Conservation (phyloP, 2,113 vertebrate genomes). For the Percopsis transmontana region DNA sequence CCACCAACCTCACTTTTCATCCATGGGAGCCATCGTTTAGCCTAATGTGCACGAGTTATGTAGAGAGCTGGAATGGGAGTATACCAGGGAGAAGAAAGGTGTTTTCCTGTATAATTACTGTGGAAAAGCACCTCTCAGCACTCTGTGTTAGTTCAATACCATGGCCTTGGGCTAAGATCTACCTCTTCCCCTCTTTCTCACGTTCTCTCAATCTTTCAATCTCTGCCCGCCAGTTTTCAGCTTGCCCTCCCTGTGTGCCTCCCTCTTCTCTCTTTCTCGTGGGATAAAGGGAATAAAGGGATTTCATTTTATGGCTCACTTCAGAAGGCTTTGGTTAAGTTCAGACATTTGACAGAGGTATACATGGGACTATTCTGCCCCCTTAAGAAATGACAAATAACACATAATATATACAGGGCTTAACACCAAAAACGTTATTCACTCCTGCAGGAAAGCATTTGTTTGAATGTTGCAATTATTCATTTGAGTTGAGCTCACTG, state of each 20-base stretch:
- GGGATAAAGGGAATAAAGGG: conserved; percentile 45
- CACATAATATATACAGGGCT: conserved; percentile 12
- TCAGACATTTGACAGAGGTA: conserved; percentile 41
- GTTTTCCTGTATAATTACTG: conserved; percentile 48
- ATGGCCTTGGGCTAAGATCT: conserved; percentile 52
- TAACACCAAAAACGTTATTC: not conserved
- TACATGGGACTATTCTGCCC: conserved; percentile 10
- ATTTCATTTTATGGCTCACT: conserved; percentile 51
- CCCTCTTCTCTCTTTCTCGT: not conserved
- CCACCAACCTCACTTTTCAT: too few species aligned
- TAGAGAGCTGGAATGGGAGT: not conserved
- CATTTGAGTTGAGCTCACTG: not conserved
- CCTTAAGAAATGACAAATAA: conserved; percentile 8
- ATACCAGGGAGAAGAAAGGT: not conserved
- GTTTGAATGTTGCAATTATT: conserved; percentile 28
- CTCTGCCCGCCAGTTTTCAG: conserved; percentile 18
- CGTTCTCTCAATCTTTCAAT: conserved; percentile 46
- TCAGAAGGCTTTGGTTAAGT: conserved; percentile 47
- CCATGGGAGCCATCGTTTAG: too few species aligned
- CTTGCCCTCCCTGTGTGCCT: conserved; percentile 4
- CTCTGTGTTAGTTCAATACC: conserved; percentile 38
- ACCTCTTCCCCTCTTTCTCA: conserved; percentile 28
- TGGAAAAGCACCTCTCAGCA: conserved; percentile 39
- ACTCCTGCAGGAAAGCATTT: conserved; percentile 2
- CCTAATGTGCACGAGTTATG: not conserved